Evolutionary conservation across 2,113 vertebrate species (phyloP).

Genomic region (Morone chrysops): DNA sequence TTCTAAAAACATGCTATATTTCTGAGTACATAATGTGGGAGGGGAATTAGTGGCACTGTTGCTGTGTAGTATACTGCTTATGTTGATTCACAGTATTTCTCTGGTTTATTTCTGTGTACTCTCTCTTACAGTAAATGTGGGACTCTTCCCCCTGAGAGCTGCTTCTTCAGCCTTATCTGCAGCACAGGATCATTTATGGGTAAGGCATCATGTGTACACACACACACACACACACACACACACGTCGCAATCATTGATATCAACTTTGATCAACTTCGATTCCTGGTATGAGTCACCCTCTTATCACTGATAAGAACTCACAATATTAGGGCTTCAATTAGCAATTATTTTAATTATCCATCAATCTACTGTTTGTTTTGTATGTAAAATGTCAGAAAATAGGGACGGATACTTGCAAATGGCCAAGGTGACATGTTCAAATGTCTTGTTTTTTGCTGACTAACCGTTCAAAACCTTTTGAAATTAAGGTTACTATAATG

Average conservation of each 20-base stretch:
- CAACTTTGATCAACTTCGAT: not conserved
- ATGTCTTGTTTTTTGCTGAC: no score
- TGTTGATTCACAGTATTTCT: not conserved
- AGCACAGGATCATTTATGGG: conserved; percentile 94
- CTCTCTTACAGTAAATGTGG: conserved; percentile 89
- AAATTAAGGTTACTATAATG: not conserved
- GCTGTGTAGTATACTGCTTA: not conserved
- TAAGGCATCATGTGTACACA: conserved; percentile 64
- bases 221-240: conserved; percentile 1
- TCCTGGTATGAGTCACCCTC: not conserved
- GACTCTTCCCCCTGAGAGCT: conserved; percentile 92
- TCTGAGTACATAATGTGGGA: not conserved
- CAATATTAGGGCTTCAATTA: not conserved
- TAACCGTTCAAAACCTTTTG: no score
- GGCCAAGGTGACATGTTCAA: not conserved
- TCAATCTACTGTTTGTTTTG: not conserved
- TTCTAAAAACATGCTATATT: not conserved
- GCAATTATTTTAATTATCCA: not conserved
- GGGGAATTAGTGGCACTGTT: not conserved
- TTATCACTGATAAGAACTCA: not conserved
- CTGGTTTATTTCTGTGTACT: conserved; percentile 25
- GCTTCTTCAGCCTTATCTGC: conserved; percentile 95
- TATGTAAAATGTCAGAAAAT: no score
- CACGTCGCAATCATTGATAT: not conserved
- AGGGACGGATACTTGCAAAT: no score